Base-by-base conservation (phyloP, 2,888 invertebrate species). In the Glyphotaelius pellucidus region DNA sequence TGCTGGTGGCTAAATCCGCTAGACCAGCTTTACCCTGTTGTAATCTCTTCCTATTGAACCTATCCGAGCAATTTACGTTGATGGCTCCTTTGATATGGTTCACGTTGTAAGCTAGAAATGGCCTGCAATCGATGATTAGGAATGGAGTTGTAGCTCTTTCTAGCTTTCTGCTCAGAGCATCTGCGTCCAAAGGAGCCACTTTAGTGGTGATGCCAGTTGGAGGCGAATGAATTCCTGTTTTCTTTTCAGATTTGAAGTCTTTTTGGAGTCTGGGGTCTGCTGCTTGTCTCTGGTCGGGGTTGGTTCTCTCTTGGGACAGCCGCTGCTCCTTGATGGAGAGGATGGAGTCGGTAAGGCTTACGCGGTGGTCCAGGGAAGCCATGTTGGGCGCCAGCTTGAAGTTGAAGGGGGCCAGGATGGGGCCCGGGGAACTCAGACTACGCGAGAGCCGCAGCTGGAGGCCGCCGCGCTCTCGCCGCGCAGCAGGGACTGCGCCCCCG, bases 31-130 rank as follows among this genome's bases (percentile, higher is more conserved):
- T 97, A 19, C 97, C 97, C 94, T 97, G 96, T 94, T 97, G 97
- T 93, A 98, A 95, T 47, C 97, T 95, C 93, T 97, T 95, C 92
- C 97, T 95, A 94, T 97, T 97, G 94, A 97, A 97, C 87, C 97
- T 95, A 94, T 97, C 97, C 79, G 97, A 96, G 94, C 97, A 97
- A 94, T 97, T 97, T 93, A 98, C 96, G 95, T 98, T 98, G 94
- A 97, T 96, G 38, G 97, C 97, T 80, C 97, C 97, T 92, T 96
- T 95, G 93, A 98, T 97, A 95, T 98, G 98, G 94, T 96, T 96
- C 93, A 96, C 96, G 94, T 97, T 97, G 95, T 97, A 97, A 92
- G 97, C 96, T 93, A 97, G 96, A 94, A 97, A 97, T 2, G 97
- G 97, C 86, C 97, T 96, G 94, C 97, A 97, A 94, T 97, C 97